Base-by-base conservation (phyloP, 2,888 invertebrate genomes). In the Bursaphelenchus okinawaensis region DNA sequence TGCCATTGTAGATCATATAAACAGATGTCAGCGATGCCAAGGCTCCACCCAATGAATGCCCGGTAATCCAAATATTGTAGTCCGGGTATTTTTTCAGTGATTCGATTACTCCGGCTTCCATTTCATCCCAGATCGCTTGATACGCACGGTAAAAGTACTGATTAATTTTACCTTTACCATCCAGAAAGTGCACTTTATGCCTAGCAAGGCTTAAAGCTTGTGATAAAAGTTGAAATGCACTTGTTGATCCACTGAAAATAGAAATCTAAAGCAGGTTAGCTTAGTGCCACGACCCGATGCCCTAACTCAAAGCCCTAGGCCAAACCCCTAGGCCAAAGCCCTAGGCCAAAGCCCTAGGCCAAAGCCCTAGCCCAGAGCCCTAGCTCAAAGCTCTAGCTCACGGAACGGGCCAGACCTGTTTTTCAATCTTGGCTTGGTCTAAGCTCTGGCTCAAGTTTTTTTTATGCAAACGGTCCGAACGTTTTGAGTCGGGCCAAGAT, bases 1-100 rank as follows among this genome's bases (percentile, higher is more conserved):
- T 40, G 27, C 68, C 66, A n/a, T 67, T 64, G 31, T 65, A 61
- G 51, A 77, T 63, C 50, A 77, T 56, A 62, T 72, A 69, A 12
- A 68, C 71, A 24, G 75, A 74, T 16, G 72, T 69, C 9, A 77
- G 58, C 12, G 75, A 71, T 27, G 76, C 77, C 23, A 77, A 62
- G 8, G 76, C 70, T 63, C 74, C 77, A 62, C 77, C 77, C 24
- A 76, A 67, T 8, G 73, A 73, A 62, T 75, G 75, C 12, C 61
- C 61, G 20, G 61, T 58, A 12, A 61, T 26, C 62, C 19, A 61
- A 19, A 59, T 26, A 55, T 72, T 64, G 58, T 74, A 76, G 55
- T 64, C 67, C n/a, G 75, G 75, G 40, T 75, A 62, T 23, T 65
- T 52, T 8, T 12, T 22, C 23, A 20, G 4, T 9, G 62, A 52